These are phyloP conservation scores for Manis javanica DNA, from an alignment of 2,797 vertebrate species.

Conservation along the genomic window DNA sequence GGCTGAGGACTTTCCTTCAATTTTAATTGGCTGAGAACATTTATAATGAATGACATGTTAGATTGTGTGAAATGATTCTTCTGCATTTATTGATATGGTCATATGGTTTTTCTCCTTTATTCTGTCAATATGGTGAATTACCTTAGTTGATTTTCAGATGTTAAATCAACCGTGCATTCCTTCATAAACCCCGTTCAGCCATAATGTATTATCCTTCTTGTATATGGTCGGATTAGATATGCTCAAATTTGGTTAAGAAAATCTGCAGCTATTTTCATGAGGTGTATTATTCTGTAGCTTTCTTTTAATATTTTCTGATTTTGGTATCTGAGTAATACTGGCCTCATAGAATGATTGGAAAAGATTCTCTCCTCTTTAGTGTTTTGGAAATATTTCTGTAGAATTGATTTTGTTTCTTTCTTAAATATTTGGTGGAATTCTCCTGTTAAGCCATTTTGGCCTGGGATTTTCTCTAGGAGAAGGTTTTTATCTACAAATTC, in stretches of 20 bases:
- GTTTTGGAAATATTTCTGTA: background rate
- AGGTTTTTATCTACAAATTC: constrained; percentile 36
- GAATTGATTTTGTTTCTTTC: background rate
- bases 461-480: background rate
- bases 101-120: background rate
- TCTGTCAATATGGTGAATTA: background rate
- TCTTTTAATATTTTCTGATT: background rate
- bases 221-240: background rate
- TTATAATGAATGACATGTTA: background rate
- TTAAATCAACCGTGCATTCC: background rate
- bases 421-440: background rate
- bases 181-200: background rate
- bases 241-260: background rate
- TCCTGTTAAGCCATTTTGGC: background rate
- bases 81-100: background rate
- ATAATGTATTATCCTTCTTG: background rate
- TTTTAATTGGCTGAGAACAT: background rate
- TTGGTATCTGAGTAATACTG: background rate
- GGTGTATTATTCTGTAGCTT: background rate
- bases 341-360: background rate
- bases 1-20: background rate
- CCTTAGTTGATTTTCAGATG: background rate
- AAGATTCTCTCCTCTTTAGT: background rate
- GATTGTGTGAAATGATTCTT: background rate
- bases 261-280: background rate